A percentile compares a stretch with the other conserved stretches of the same genome.
These are phyloP conservation scores for Ophioninae sp. DNA, from an alignment of 2,888 invertebrate genomes.

Conservation along the genomic window DNA sequence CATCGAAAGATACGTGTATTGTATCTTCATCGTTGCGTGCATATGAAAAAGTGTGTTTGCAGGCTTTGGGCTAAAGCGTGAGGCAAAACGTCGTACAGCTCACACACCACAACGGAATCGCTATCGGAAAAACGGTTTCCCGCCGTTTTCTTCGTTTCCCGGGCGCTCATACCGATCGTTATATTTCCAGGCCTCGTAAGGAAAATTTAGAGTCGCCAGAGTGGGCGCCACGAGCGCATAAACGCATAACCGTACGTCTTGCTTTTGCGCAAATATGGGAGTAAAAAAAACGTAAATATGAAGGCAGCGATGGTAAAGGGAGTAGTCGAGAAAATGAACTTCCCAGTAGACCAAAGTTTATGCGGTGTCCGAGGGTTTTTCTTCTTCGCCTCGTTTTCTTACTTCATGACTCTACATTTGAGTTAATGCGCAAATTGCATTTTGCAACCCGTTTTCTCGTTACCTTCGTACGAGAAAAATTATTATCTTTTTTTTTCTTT, in stretches of 20 bases:
- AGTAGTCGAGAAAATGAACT: slow-evolving; percentile 24
- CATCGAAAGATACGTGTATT: not conserved
- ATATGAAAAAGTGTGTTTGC: not conserved
- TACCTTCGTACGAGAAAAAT: not conserved
- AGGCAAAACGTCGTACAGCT: slow-evolving; percentile 4
- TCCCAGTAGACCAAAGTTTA: slow-evolving; percentile 7
- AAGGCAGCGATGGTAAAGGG: not conserved
- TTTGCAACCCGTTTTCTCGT: not conserved
- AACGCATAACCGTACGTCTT: slow-evolving; percentile 72
- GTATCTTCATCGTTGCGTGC: not conserved
- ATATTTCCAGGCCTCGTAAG: slow-evolving; percentile 67
- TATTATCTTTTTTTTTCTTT: not conserved
- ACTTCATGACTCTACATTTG: not conserved
- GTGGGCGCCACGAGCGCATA: slow-evolving; percentile 64
- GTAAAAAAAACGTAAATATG: slow-evolving; percentile 19
- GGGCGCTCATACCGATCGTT: not conserved
- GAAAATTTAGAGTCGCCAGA: slow-evolving; percentile 74
- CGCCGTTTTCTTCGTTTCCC: slow-evolving; percentile 35
- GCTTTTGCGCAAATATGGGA: slow-evolving; percentile 63
- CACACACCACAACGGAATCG: slow-evolving; percentile 11
- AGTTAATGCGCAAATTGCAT: not conserved
- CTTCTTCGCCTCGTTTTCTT: not conserved
- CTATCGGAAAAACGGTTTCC: slow-evolving; percentile 60
- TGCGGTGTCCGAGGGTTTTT: not conserved
- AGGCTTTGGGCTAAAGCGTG: not conserved